phyloP scores from a whole-genome alignment of 2,888 invertebrate genomes.

The Heliconius erato region DNA sequence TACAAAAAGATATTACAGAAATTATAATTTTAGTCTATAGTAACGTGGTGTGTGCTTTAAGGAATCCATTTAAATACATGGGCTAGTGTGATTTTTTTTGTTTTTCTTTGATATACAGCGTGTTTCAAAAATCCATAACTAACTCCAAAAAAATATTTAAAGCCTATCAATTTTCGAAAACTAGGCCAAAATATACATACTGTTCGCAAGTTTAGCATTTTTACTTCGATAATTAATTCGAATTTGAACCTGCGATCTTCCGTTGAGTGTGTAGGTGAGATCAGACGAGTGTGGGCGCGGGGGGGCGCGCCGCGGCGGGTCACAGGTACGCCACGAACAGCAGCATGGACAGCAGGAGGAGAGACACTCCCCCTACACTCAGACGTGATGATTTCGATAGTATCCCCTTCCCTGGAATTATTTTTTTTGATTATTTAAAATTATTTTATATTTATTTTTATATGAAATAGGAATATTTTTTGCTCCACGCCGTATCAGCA shows the following conservation, averaged over 20 bases:
- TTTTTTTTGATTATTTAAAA: not conserved
- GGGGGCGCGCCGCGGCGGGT: slow-evolving; percentile 61
- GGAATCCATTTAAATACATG: not conserved
- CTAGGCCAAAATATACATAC: not conserved
- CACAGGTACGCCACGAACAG: slow-evolving; percentile 67
- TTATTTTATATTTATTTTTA: not conserved
- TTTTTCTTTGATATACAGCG: not conserved
- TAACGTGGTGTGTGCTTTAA: not conserved
- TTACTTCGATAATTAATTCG: not conserved
- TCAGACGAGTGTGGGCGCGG: slow-evolving; percentile 56
- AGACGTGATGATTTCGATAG: slow-evolving; percentile 65
- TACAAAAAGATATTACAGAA: not conserved
- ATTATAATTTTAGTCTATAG: not conserved
- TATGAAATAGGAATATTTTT: not conserved
- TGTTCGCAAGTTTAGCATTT: not conserved
- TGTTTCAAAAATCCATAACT: not conserved
- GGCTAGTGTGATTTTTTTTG: not conserved
- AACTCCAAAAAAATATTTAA: not conserved
- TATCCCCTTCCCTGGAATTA: slow-evolving; percentile 75
- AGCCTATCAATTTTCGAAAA: not conserved
- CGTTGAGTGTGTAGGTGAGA: not conserved
- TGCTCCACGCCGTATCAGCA: not conserved
- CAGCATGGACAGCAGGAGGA: slow-evolving; percentile 66
- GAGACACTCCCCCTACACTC: slow-evolving; percentile 62
- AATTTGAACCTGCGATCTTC: not conserved